Percentiles rank a stretch among this genome's conserved stretches.
These are phyloP conservation scores for Oncorhynchus tshawytscha DNA, from an alignment of 2,113 vertebrate genomes.

Conservation along the genomic window DNA sequence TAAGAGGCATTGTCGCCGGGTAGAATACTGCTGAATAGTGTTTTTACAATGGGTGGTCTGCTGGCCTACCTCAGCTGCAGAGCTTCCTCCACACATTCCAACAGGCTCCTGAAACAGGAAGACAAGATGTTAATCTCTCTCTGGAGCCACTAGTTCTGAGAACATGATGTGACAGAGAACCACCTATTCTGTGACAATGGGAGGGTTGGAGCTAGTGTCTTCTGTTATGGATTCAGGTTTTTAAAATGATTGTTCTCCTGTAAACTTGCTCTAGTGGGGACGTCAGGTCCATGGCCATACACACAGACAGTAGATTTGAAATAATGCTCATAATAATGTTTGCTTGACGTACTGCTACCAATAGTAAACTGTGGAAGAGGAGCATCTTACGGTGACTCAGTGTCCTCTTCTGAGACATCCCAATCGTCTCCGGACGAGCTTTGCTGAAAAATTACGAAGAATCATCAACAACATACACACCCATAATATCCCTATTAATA, in stretches of 20 bases:
- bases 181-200: not conserved
- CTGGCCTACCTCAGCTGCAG: conserved; percentile 68
- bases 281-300: no score
- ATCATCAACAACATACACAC: not conserved
- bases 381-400: conserved; percentile 68
- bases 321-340: not conserved
- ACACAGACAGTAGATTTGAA: not conserved
- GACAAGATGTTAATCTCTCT: not conserved
- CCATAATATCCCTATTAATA: not conserved
- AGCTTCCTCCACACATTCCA: conserved; percentile 77
- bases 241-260: not conserved
- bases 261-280: not conserved
- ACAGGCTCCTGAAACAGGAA: conserved; percentile 61
- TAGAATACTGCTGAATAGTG: not conserved
- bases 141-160: not conserved
- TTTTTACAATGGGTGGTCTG: not conserved
- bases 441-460: conserved; percentile 28
- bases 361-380: not conserved
- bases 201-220: not conserved
- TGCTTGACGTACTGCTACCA: not conserved
- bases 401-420: conserved; percentile 72
- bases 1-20: not conserved
- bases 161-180: not conserved
- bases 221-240: not conserved
- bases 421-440: conserved; percentile 72